Evolutionary conservation across 2,113 vertebrate species (phyloP).

Genomic region (Oncorhynchus clarkii): DNA sequence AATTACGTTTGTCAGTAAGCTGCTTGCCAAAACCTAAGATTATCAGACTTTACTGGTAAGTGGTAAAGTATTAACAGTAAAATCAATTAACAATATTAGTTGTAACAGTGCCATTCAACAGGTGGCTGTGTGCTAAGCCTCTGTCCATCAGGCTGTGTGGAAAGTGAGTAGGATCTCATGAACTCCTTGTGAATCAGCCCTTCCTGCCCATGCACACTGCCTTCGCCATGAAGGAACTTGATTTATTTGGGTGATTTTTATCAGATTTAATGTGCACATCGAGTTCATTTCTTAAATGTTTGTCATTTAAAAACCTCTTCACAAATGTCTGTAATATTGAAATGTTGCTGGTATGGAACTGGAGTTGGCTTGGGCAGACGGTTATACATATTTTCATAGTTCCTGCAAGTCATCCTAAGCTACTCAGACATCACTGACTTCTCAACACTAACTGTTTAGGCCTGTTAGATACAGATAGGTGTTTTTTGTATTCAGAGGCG

Average conservation of each 20-base stretch:
- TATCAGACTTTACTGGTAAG: too few species aligned
- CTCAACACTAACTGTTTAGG: constrained; percentile 9
- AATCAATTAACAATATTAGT: too few species aligned
- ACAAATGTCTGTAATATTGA: constrained; percentile 35
- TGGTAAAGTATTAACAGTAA: too few species aligned
- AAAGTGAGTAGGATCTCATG: too few species aligned
- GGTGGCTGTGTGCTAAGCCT: too few species aligned
- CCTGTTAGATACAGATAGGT: not conserved
- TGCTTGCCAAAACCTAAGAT: too few species aligned
- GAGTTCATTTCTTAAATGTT: constrained; percentile 48
- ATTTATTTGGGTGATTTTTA: constrained; percentile 48
- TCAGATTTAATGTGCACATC: constrained; percentile 61
- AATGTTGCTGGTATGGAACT: constrained; percentile 60
- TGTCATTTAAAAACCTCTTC: constrained; percentile 39
- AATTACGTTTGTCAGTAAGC: too few species aligned
- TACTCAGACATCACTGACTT: constrained; percentile 28
- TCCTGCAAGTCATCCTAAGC: constrained; percentile 40
- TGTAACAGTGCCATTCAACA: too few species aligned
- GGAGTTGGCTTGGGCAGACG: constrained; percentile 10
- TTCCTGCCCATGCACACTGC: too few species aligned
- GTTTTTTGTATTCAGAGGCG: not conserved
- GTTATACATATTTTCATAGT: constrained; percentile 15
- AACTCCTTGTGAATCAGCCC: too few species aligned
- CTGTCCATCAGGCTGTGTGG: too few species aligned
- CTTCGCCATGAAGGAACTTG: constrained; percentile 60